phyloP scores from a whole-genome alignment of 35 echinoderm and acorn worm species.

The Eucidaris tribuloides region DNA sequence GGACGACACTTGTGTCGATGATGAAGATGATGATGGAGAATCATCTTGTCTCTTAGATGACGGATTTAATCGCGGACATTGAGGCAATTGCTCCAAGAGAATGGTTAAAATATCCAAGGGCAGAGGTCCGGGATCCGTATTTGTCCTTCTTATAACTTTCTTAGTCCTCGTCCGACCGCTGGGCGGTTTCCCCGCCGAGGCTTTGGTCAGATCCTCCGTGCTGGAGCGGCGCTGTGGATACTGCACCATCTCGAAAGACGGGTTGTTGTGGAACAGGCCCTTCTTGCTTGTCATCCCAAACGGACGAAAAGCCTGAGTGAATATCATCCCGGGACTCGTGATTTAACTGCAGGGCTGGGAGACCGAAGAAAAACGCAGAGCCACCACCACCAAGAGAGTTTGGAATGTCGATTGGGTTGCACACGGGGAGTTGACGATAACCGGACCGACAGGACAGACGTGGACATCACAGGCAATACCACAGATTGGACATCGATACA shows the following conservation, averaged over 20 bases:
- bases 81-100: conserved; percentile 1
- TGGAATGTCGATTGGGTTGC: conserved; percentile 35
- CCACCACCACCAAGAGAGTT: not conserved
- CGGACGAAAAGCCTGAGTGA: conserved; percentile 36
- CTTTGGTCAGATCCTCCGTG: conserved; percentile 43
- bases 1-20: too few species aligned
- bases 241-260: conserved; percentile 69
- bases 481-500: conserved; percentile 8
- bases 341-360: conserved; percentile 14
- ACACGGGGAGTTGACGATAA: too few species aligned
- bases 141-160: conserved; percentile 12
- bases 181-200: conserved; percentile 19
- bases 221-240: conserved; percentile 30
- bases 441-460: not conserved
- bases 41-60: not conserved
- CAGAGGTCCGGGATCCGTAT: conserved; percentile 23
- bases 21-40: not conserved
- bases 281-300: conserved; percentile 14
- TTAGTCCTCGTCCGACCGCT: not conserved
- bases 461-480: not conserved
- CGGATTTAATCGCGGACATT: not conserved
- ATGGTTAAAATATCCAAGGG: not conserved
- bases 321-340: conserved; percentile 40
- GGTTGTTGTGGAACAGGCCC: conserved; percentile 64
- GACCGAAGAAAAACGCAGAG: not conserved